A percentile compares a stretch with the other conserved stretches of the same genome.
phyloP scores from a whole-genome alignment of 2,797 vertebrate species.

The Acrocephalus scirpaceus region DNA sequence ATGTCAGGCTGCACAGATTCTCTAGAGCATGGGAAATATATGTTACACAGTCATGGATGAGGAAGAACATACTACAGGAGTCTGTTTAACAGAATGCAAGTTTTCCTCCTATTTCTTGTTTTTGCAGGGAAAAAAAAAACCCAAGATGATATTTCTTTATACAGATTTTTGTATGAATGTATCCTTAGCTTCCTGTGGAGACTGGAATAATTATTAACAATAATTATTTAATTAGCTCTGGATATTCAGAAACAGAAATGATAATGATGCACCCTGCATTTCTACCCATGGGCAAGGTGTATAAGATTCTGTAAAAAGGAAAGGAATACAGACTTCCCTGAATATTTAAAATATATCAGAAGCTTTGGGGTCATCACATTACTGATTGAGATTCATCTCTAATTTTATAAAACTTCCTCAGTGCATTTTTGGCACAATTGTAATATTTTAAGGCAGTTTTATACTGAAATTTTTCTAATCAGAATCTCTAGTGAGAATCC shows the following conservation, averaged over 20 bases:
- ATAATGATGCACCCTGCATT: not conserved
- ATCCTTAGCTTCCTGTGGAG: not conserved
- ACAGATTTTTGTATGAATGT: not conserved
- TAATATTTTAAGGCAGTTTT: slow-evolving; percentile 40
- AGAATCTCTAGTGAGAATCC: slow-evolving; percentile 50
- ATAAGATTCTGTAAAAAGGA: not conserved
- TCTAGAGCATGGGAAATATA: not conserved
- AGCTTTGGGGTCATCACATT: slow-evolving; percentile 16
- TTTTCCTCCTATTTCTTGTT: not conserved
- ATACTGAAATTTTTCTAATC: slow-evolving; percentile 55
- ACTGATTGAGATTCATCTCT: slow-evolving; percentile 1
- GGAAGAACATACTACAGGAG: not conserved
- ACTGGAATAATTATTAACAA: slow-evolving; percentile 43
- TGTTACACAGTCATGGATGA: not conserved
- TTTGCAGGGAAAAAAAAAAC: not conserved
- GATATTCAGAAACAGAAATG: slow-evolving; percentile 35
- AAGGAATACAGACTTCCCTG: slow-evolving; percentile 6
- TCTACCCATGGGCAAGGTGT: not conserved
- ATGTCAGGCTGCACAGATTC: not conserved
- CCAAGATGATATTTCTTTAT: not conserved
- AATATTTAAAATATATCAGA: slow-evolving; percentile 38
- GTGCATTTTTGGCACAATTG: not conserved
- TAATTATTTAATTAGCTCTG: slow-evolving; percentile 38
- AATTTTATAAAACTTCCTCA: slow-evolving; percentile 7
- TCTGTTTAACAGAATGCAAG: not conserved